Evolutionary conservation across 2,113 vertebrate species (phyloP).

Genomic region (Tylochromis polylepis): DNA sequence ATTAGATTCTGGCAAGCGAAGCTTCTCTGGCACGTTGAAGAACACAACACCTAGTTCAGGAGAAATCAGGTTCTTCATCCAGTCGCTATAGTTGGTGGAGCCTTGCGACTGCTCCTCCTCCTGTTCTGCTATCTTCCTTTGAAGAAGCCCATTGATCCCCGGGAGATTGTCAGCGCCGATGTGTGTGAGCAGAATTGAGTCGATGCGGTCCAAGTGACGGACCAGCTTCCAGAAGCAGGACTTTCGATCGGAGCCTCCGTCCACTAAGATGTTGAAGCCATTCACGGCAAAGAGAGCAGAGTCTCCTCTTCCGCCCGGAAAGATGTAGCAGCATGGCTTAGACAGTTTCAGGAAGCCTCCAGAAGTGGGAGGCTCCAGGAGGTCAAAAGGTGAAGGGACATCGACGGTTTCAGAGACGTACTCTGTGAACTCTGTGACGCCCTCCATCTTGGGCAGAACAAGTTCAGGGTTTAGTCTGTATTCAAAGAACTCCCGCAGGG

Average conservation of each 20-base stretch:
- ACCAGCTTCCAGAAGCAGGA: constrained; percentile 99
- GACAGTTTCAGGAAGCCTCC: constrained; percentile 97
- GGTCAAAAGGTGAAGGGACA: constrained; percentile 90
- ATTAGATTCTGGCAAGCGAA: constrained; percentile 88
- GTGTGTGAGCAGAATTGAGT: constrained; percentile 93
- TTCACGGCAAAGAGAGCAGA: constrained; percentile 97
- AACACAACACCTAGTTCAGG: constrained; percentile 96
- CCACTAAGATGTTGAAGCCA: constrained; percentile 95
- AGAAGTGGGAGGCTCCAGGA: constrained; percentile 93
- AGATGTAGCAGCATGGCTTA: constrained; percentile 98
- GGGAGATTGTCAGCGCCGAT: constrained; percentile 97
- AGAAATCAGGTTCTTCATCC: constrained; percentile 98
- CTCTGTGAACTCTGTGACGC: constrained; percentile 91
- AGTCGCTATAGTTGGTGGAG: constrained; percentile 90
- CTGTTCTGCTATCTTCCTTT: constrained; percentile 93
- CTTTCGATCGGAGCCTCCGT: constrained; percentile 92
- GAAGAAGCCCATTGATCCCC: constrained; percentile 94
- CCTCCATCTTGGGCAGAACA: constrained; percentile 89
- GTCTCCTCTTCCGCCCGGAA: constrained; percentile 95
- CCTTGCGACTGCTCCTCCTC: constrained; percentile 93
- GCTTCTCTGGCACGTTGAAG: constrained; percentile 94
- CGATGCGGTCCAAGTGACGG: constrained; percentile 93
- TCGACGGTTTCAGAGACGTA: constrained; percentile 96
- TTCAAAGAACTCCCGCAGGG: constrained; percentile 79
- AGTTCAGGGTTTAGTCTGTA: constrained; percentile 87